Evolutionary conservation across 2,113 vertebrate species (phyloP), one percentile per base, ranked within the genome.

Genomic region (Rhinopomastus cyanomelas): DNA sequence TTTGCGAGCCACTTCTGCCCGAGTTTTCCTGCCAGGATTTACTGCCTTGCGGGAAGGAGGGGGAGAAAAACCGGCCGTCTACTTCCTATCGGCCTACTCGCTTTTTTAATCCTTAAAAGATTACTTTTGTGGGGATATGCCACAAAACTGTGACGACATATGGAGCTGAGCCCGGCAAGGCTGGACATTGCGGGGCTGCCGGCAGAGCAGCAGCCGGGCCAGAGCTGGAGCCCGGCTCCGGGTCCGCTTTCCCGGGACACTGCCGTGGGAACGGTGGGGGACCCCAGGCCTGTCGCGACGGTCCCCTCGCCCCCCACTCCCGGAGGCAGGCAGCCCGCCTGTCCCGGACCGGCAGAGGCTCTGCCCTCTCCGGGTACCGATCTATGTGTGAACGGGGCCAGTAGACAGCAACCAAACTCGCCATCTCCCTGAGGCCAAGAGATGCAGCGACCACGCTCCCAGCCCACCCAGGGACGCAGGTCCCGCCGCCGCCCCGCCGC

Each of bases 91-190:
- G 66, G 57, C 85, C 76, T 48, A 3, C 44, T 57, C n/a, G 20
- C 59, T 52, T 60, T n/a, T 82, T n/a, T n/a, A 17, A 26, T 46
- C 37, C 75, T 42, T 26, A 64, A 42, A 67, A 22, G 15, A 8
- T 2, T 3, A 2, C n/a, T 32, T 3, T 21, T 8, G 18, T 5
- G 49, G 9, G 18, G 73, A 2, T 42, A 12, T 8, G 49, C 67
- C 53, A n/a, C n/a, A n/a, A n/a, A n/a, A n/a, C n/a, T n/a, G n/a
- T 19, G 2, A 49, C 26, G 27, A 5, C 22, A 8, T 18, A 4
- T 5, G 34, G 59, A 17, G 22, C 48, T 2, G 48, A 13, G 25
- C 39, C 25, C 34, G 16, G 10, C 60, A 9, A 19, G 73, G 17
- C 22, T 12, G 48, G 34, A 14, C 5, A 2, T 4, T 15, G 36